These are phyloP conservation scores for Rhizomys pruinosus DNA, from an alignment of 2,113 vertebrate species.

Conservation along the genomic window DNA sequence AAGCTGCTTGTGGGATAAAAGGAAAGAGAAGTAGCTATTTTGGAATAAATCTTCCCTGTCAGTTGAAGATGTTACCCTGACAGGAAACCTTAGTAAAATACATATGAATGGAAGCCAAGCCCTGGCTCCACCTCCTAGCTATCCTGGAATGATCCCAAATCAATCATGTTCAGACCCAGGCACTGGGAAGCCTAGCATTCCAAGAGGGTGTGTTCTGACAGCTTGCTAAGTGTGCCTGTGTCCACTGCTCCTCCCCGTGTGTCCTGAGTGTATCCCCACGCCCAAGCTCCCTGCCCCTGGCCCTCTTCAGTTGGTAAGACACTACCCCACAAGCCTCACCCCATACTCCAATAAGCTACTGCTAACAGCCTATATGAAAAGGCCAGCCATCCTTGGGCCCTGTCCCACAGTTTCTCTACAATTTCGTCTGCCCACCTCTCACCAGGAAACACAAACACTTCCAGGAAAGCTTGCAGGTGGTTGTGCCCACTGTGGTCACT, in stretches of 20 bases:
- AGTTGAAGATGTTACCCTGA: not conserved
- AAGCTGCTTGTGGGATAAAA: not conserved
- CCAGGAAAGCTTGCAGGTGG: not conserved
- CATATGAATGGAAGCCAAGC: not conserved
- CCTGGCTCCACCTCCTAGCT: not conserved
- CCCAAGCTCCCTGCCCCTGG: slow-evolving; percentile 12
- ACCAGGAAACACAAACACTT: not conserved
- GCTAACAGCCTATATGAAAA: not conserved
- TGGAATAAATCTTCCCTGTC: not conserved
- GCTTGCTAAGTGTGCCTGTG: not conserved
- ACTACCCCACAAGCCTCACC: not conserved
- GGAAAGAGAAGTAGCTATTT: not conserved
- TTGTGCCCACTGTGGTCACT: not conserved
- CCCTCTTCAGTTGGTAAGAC: not conserved
- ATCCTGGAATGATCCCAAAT: not conserved
- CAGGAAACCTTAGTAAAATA: slow-evolving; percentile 15
- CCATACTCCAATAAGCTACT: not conserved
- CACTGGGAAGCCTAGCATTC: not conserved
- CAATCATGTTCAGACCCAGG: not conserved
- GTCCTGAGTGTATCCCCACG: not conserved
- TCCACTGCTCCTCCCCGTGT: not conserved
- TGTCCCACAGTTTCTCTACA: not conserved
- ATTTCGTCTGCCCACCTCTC: not conserved
- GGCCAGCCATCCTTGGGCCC: not conserved
- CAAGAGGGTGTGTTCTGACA: not conserved